Percentiles rank a stretch among this genome's conserved stretches.
phyloP scores from a whole-genome alignment of 2,888 invertebrate species.

The Drosophila antonietae region DNA sequence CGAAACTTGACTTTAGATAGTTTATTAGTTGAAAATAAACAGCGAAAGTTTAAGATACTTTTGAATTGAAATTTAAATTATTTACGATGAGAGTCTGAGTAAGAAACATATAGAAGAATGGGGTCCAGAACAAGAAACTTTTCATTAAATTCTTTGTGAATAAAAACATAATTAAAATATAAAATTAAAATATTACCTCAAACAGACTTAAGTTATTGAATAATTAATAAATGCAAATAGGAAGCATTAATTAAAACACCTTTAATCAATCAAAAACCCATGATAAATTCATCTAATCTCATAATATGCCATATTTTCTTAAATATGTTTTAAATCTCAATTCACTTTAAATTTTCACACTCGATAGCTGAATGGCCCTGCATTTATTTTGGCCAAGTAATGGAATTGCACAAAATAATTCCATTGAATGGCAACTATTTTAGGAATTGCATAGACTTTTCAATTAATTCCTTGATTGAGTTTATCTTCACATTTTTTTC shows the following conservation, averaged over 20 bases:
- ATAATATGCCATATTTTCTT: background rate
- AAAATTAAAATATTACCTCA: background rate
- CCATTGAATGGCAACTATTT: background rate
- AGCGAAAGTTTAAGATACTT: background rate
- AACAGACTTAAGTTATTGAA: background rate
- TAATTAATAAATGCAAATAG: background rate
- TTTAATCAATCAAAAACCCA: background rate
- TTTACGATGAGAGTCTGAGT: background rate
- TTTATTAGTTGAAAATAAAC: conserved; percentile 23
- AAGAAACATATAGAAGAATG: background rate
- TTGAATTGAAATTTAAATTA: background rate
- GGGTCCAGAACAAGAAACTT: background rate
- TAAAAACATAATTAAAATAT: background rate
- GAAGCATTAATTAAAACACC: background rate
- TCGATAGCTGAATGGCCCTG: background rate
- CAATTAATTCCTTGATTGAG: conserved; percentile 13
- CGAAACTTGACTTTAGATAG: conserved; percentile 17
- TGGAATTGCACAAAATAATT: background rate
- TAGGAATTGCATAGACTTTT: conserved; percentile 4
- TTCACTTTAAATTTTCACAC: conserved; percentile 1
- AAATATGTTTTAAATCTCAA: background rate
- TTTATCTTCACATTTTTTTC: background rate
- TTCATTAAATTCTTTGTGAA: background rate
- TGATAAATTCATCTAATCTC: background rate
- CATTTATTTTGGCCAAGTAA: background rate